Evolutionary conservation across 2,888 invertebrate genomes (phyloP).

Genomic region (Lomographa bimaculata): DNA sequence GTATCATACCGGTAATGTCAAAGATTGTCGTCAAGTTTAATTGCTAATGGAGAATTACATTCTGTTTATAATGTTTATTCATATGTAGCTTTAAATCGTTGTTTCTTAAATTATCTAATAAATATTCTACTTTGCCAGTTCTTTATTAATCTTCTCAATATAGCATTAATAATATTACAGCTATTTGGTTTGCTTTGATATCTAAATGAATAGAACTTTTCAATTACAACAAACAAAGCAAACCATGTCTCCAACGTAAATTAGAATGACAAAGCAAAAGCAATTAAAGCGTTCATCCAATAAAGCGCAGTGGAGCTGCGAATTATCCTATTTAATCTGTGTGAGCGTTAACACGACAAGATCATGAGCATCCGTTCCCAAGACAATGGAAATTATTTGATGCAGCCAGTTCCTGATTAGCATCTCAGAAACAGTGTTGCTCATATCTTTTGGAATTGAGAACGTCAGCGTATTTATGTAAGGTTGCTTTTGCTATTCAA

Average conservation of each 20-base stretch:
- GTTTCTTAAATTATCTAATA: too few relatives aligned
- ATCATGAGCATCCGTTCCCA: constrained; percentile 62
- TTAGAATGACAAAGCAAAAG: constrained; percentile 42
- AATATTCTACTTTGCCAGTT: too few relatives aligned
- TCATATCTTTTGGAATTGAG: constrained; percentile 29
- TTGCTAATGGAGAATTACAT: too few relatives aligned
- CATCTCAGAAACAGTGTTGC: constrained; percentile 24
- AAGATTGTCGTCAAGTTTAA: too few relatives aligned
- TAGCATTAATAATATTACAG: too few relatives aligned
- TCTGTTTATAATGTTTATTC: too few relatives aligned
- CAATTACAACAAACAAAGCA: constrained; percentile 8
- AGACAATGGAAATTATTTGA: constrained; percentile 32
- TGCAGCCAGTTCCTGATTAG: constrained; percentile 35
- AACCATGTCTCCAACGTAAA: constrained; percentile 19
- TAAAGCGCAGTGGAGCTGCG: constrained; percentile 58
- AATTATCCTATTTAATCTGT: constrained; percentile 65
- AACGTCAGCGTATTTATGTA: too few relatives aligned
- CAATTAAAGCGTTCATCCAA: constrained; percentile 64
- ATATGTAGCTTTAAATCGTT: too few relatives aligned
- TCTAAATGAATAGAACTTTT: constrained; percentile 7
- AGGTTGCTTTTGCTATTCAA: too few relatives aligned
- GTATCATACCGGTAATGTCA: too few relatives aligned
- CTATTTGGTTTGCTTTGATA: too few relatives aligned
- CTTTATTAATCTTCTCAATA: too few relatives aligned
- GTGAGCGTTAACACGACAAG: constrained; percentile 49